Base-by-base conservation (phyloP, 2,888 invertebrate species). In the Caenorhabditis sp. region DNA sequence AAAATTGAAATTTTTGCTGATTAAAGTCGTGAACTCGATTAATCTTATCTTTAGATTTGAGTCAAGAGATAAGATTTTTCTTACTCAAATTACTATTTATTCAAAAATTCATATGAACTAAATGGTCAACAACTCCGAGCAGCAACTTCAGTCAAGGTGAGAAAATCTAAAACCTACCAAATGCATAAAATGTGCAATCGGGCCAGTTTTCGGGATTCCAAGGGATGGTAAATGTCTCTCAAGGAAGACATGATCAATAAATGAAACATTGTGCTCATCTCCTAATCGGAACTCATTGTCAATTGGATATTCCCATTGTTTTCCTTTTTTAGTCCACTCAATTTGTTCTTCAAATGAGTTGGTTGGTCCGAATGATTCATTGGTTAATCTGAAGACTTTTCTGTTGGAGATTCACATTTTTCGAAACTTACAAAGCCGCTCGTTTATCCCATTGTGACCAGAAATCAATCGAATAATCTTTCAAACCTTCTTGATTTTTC, bases 111-210 rank as follows among this genome's bases (percentile, higher is more conserved):
- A n/a, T n/a, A n/a, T n/a, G n/a, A n/a, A n/a, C n/a, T n/a, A n/a
- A n/a, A n/a, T n/a, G n/a, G n/a, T n/a, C n/a, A n/a, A n/a, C n/a
- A n/a, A n/a, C n/a, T n/a, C n/a, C n/a, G n/a, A n/a, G n/a, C n/a
- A n/a, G n/a, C n/a, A n/a, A n/a, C n/a, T n/a, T n/a, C n/a, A n/a
- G n/a, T n/a, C n/a, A n/a, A n/a, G n/a, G n/a, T n/a, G n/a, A n/a
- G n/a, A n/a, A n/a, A n/a, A n/a, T 6, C 26, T n/a, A 10, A 31
- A 31, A 67, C 93, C 93, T 0, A 97, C 96, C 6, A 97, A 90
- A 86, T 99, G 96, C 97, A 99, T 97, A 88, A 95, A 99, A 89
- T 97, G 94, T 8, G 95, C 91, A 78, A 99, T 91, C 0, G 97
- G 97, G 0, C 97, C 97, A 81, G 91, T 92, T 57, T 90, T 91